Percentiles rank a stretch among this genome's conserved stretches.
Evolutionary conservation across 1,140 invertebrate genomes (phyloP).

Genomic region (Charaxes varanes): DNA sequence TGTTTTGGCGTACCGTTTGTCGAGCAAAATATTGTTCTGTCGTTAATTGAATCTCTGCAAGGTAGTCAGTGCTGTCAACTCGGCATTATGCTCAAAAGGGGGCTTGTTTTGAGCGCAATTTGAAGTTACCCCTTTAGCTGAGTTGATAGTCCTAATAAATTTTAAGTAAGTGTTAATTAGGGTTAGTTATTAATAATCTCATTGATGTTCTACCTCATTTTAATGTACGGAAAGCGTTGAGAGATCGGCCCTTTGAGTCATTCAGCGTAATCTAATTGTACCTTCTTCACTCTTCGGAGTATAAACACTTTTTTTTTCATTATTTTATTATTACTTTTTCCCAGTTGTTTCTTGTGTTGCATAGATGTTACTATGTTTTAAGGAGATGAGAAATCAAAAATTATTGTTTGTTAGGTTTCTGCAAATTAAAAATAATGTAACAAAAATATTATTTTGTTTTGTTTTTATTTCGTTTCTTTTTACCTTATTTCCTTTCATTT

Average conservation of each 20-base stretch:
- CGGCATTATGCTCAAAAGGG: conserved; percentile 21
- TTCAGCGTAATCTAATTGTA: conserved; percentile 65
- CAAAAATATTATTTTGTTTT: conserved; percentile 66
- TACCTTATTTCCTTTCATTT: conserved; percentile 29
- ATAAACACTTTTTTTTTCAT: conserved; percentile 67
- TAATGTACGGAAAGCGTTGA: conserved; percentile 34
- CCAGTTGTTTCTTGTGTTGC: conserved; percentile 73
- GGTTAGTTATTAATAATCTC: conserved; percentile 67
- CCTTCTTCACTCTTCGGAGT: conserved; percentile 72
- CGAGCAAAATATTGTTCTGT: conserved; percentile 14
- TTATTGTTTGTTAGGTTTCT: conserved; percentile 76
- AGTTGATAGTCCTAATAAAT: conserved; percentile 44
- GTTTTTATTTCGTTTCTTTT: conserved; percentile 39
- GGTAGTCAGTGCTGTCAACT: conserved; percentile 53
- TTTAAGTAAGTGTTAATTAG: conserved; percentile 62
- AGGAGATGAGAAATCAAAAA: conserved; percentile 70
- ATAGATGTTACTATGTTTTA: conserved; percentile 76
- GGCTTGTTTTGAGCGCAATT: conserved; percentile 8
- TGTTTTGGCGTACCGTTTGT: conserved; percentile 28
- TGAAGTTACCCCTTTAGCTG: conserved; percentile 24
- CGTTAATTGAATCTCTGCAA: conserved; percentile 63
- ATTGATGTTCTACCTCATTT: conserved; percentile 65
- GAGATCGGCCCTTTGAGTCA: conserved; percentile 49
- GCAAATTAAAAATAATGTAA: conserved; percentile 74
- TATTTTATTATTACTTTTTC: conserved; percentile 70